Percentiles rank a stretch among this genome's conserved stretches.
Conservation (phyloP, 1,140 invertebrate genomes). For the Cotesia chilonis region DNA sequence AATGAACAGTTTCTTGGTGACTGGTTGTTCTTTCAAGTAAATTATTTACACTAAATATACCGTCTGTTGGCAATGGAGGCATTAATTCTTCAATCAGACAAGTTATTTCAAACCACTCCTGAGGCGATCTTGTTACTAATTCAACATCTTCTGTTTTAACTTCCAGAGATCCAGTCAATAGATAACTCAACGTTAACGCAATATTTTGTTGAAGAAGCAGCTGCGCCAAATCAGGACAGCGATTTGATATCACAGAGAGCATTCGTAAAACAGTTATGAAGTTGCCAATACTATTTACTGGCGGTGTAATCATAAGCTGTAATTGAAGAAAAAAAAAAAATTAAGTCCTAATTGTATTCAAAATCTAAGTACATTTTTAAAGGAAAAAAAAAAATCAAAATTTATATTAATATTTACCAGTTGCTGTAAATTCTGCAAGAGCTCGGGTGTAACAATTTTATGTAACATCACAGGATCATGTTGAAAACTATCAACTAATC, state of each 20-base stretch:
- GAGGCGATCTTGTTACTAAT: slow-evolving; percentile 87
- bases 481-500: slow-evolving; percentile 96
- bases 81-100: slow-evolving; percentile 95
- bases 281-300: slow-evolving; percentile 90
- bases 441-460: slow-evolving; percentile 93
- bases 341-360: too few species aligned
- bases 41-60: slow-evolving; percentile 91
- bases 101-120: slow-evolving; percentile 96
- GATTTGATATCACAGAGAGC: slow-evolving; percentile 93
- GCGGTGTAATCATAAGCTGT: slow-evolving; percentile 89
- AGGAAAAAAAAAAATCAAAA: slow-evolving; percentile 17
- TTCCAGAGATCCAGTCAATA: slow-evolving; percentile 85
- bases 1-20: slow-evolving; percentile 83
- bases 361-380: background rate
- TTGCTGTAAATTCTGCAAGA: slow-evolving; percentile 93
- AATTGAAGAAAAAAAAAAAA: slow-evolving; percentile 41
- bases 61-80: slow-evolving; percentile 91
- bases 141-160: slow-evolving; percentile 76
- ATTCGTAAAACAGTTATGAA: slow-evolving; percentile 96
- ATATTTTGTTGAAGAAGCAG: slow-evolving; percentile 93
- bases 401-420: slow-evolving; percentile 68
- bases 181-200: slow-evolving; percentile 90
- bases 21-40: slow-evolving; percentile 79
- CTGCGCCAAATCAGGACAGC: slow-evolving; percentile 92
- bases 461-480: slow-evolving; percentile 88